Evolutionary conservation across 2,888 invertebrate genomes (phyloP).

Genomic region (Hirtodrosophila confusa): DNA sequence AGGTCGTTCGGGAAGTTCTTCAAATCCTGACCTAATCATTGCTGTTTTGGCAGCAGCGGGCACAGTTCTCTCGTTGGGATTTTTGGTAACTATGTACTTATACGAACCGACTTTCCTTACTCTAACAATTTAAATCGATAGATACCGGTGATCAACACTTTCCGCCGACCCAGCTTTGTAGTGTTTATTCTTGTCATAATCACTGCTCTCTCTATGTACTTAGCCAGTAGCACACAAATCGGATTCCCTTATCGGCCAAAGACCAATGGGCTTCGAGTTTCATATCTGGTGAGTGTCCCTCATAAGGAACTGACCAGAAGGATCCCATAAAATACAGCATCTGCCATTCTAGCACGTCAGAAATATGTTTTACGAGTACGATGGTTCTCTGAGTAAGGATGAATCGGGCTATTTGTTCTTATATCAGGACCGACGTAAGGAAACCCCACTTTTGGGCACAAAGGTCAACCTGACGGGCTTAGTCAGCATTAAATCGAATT

Average conservation of each 20-base stretch:
- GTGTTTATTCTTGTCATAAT: constrained; percentile 32
- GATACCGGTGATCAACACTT: constrained; percentile 58
- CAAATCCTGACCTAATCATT: constrained; percentile 86
- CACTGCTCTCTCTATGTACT: constrained; percentile 19
- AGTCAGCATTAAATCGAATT: constrained; percentile 54
- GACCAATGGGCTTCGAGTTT: constrained; percentile 82
- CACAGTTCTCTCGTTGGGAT: constrained; percentile 79
- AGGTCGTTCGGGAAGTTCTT: constrained; percentile 84
- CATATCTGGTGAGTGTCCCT: constrained; percentile 83
- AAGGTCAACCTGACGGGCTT: constrained; percentile 61
- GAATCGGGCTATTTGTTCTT: constrained; percentile 85
- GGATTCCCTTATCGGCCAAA: constrained; percentile 86
- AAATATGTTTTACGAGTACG: constrained; percentile 83
- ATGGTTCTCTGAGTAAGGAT: constrained; percentile 75
- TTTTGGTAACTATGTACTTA: constrained; percentile 67
- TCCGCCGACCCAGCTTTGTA: constrained; percentile 53
- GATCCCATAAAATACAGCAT: no score
- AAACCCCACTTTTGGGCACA: constrained; percentile 46
- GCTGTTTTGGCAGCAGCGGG: constrained; percentile 82
- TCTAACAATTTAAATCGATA: not conserved
- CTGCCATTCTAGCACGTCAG: constrained; percentile 80
- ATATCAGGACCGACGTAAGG: constrained; percentile 82
- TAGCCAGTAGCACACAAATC: constrained; percentile 84
- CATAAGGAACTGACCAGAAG: not conserved
- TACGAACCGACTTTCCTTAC: no score